Evolutionary conservation across 2,888 invertebrate genomes (phyloP).

Genomic region (Tetanocera ferruginea): DNA sequence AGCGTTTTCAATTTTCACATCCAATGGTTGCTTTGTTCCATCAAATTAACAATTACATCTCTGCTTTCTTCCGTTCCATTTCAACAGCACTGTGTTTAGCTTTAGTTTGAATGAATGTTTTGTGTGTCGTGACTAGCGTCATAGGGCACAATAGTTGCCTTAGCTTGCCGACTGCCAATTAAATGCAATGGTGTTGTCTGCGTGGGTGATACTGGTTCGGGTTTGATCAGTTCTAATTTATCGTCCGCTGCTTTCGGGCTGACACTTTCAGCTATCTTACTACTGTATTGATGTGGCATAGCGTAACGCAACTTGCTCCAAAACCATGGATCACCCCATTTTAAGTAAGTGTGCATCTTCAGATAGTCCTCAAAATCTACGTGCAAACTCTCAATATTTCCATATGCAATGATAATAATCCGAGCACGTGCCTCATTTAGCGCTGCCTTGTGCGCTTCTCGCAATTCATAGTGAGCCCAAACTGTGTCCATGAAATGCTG

Average conservation of each 20-base stretch:
- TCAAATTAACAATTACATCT: conserved; percentile 60
- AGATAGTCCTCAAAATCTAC: conserved; percentile 80
- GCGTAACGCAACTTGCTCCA: conserved; percentile 85
- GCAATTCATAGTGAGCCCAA: conserved; percentile 83
- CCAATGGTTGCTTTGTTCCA: too few relatives aligned
- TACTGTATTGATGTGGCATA: conserved; percentile 73
- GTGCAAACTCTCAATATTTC: conserved; percentile 77
- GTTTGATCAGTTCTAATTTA: conserved; percentile 69
- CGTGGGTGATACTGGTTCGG: conserved; percentile 67
- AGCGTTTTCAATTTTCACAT: too few relatives aligned
- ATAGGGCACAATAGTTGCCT: conserved; percentile 53
- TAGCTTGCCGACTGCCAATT: conserved; percentile 53
- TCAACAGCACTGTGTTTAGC: conserved; percentile 71
- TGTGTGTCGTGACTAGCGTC: conserved; percentile 70
- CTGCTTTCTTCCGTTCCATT: conserved; percentile 64
- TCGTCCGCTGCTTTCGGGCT: conserved; percentile 67
- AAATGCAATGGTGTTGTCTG: conserved; percentile 67
- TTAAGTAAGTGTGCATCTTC: conserved; percentile 82
- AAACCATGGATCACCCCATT: conserved; percentile 87
- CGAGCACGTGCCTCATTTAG: conserved; percentile 78
- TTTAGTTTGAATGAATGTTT: conserved; percentile 69
- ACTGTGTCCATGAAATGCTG: conserved; percentile 81
- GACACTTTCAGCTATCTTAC: conserved; percentile 57
- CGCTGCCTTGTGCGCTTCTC: conserved; percentile 80
- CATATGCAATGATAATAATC: conserved; percentile 82